Base-by-base conservation (phyloP, 2,113 vertebrate genomes). In the Oostethus manadensis region DNA sequence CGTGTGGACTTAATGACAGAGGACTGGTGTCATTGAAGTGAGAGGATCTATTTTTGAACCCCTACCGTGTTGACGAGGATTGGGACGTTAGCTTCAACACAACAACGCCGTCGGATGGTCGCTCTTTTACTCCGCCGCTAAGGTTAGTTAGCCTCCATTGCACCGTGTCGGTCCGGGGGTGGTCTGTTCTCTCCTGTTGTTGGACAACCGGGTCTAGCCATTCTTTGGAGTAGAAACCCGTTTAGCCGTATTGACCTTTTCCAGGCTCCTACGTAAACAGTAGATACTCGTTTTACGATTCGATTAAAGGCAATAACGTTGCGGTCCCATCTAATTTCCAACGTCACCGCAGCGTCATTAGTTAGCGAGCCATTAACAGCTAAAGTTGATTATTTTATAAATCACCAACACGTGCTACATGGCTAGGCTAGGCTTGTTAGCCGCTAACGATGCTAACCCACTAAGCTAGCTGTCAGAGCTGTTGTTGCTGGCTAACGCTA, bases 401-500 rank as follows among this genome's bases (percentile, higher is more conserved):
- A 79, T 77, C 70, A 76, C 59, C 71, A 80, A 83, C 86, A 88
- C 86, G 86, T 88, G 86, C 84, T 88, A 86, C 65, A 85, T 74
- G 68, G 84, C 82, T 86, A 82, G 51, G 84, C 82, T 85, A 85
- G 15, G 57, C 66, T 82, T 73, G 71, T 68, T 58, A 17, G 16
- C 18, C 22, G 80, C 79, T 79, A 81, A 49, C 54, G 11, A 10
- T 33, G 62, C 54, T 77, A 83, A 60, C 75, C 49, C 1, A 9
- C 18, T 10, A 13, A 16, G 73, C 74, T 79, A 77, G 71, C 81
- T 86, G 81, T 81, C 84, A 82, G 20, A 76, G 23, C 54, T 29
- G 11, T 14, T 15, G 55, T 43, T 58, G 58, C 18, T 2, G 56
- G 47, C 58, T 57, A 56, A 59, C 48, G 11, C 5, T 17, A 50